Conservation (phyloP, 1,140 invertebrate genomes). For the Arctopsyche grandis region DNA sequence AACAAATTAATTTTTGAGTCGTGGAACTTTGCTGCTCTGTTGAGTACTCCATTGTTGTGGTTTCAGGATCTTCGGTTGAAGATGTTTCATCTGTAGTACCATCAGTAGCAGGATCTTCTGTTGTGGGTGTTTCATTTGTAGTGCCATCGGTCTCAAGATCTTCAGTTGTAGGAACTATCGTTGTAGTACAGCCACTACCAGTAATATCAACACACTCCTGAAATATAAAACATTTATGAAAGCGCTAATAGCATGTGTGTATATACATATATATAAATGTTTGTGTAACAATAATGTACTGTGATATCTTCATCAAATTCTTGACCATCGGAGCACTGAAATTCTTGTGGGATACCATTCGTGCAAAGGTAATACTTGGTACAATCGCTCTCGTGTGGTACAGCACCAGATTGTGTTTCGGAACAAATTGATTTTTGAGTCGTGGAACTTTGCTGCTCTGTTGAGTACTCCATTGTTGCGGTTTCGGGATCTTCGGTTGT, state of each 20-base stretch:
- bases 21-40: not conserved
- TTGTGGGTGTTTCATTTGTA: not conserved
- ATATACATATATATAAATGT: no score
- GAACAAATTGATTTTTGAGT: not conserved
- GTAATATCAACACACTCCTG: not conserved
- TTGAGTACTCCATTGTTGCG: not conserved
- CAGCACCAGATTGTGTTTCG: not conserved
- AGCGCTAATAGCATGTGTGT: no score
- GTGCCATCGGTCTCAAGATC: not conserved
- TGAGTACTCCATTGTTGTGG: not conserved
- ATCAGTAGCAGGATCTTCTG: not conserved
- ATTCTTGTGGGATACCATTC: not conserved
- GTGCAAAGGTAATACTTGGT: constrained; percentile 4
- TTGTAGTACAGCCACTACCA: not conserved
- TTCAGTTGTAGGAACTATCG: not conserved
- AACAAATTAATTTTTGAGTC: not conserved
- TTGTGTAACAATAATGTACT: not conserved
- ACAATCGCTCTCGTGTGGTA: not conserved
- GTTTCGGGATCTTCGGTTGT: not conserved
- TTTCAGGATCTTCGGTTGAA: not conserved
- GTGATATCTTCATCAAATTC: not conserved
- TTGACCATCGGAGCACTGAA: not conserved
- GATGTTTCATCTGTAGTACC: not conserved
- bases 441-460: not conserved
- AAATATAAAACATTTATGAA: not conserved